Evolutionary conservation across 1,140 invertebrate species (phyloP).

Genomic region (Lysiphlebus fabarum): DNA sequence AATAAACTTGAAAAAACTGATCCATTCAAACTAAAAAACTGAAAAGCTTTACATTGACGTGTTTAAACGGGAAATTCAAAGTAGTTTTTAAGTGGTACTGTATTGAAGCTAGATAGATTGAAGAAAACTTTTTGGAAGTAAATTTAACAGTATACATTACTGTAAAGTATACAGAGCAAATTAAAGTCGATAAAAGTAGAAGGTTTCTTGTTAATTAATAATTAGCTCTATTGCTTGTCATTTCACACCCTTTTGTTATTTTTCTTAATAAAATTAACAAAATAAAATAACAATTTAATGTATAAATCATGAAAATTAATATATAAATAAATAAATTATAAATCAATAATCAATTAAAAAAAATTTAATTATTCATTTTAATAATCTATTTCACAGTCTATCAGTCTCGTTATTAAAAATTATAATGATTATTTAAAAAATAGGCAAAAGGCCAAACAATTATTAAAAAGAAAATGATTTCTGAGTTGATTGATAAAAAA

Average conservation of each 20-base stretch:
- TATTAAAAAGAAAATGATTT: too few species aligned
- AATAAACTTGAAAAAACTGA: too few species aligned
- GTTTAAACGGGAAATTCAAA: neutral
- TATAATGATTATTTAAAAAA: too few species aligned
- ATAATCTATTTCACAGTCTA: too few species aligned
- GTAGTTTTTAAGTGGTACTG: neutral
- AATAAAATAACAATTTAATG: neutral
- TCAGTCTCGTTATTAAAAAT: too few species aligned
- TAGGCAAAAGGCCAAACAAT: too few species aligned
- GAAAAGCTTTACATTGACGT: neutral
- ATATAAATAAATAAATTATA: too few species aligned
- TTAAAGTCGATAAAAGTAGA: neutral
- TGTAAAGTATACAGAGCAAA: neutral
- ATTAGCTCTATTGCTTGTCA: conserved; percentile 9
- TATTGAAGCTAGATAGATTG: neutral
- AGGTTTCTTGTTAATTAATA: conserved; percentile 14
- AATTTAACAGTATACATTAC: conserved; percentile 9
- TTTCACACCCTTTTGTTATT: neutral
- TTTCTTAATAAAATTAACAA: conserved; percentile 1
- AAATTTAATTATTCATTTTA: too few species aligned
- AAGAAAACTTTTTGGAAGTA: conserved; percentile 3
- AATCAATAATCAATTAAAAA: too few species aligned
- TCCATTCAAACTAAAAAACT: too few species aligned
- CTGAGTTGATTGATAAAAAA: too few species aligned
- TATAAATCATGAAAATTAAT: neutral